These are phyloP conservation scores for Synanthedon myopaeformis DNA, from an alignment of 2,888 invertebrate species.

Conservation along the genomic window DNA sequence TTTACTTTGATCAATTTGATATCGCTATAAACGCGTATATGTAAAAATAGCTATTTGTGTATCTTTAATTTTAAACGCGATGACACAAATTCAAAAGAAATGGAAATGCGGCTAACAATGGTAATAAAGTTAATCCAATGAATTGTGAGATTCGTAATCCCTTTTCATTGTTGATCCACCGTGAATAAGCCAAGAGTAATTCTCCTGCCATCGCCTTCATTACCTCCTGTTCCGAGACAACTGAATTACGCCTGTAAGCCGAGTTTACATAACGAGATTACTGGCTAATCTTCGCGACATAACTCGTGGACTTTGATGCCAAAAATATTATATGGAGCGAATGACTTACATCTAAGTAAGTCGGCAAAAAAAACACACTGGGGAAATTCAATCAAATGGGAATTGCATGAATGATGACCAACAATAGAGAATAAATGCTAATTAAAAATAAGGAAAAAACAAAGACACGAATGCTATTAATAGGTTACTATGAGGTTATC, in stretches of 20 bases:
- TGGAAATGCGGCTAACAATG: conserved; percentile 10
- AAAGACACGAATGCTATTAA: too few species aligned
- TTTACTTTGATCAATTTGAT: too few species aligned
- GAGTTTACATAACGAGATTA: conserved; percentile 13
- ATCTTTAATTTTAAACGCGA: conserved; percentile 10
- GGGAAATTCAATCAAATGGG: too few species aligned
- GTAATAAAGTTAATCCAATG: conserved; percentile 6
- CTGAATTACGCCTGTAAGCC: conserved; percentile 13
- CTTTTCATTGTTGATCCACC: conserved; percentile 3
- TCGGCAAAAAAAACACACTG: too few species aligned
- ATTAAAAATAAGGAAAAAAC: too few species aligned
- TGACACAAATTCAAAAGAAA: conserved; percentile 7
- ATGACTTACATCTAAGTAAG: too few species aligned
- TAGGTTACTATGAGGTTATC: too few species aligned
- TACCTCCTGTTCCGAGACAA: conserved; percentile 4
- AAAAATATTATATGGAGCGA: too few species aligned
- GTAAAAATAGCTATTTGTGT: too few species aligned
- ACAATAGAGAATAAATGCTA: too few species aligned
- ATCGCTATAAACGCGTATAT: too few species aligned
- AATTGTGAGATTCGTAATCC: conserved; percentile 12
- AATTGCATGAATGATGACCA: too few species aligned
- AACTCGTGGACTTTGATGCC: neutral
- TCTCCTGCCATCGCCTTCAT: conserved; percentile 2
- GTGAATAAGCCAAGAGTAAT: conserved; percentile 2
- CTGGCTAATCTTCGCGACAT: neutral